Conservation (phyloP, 2,113 vertebrate genomes). For the Cochlearius cochlearius region DNA sequence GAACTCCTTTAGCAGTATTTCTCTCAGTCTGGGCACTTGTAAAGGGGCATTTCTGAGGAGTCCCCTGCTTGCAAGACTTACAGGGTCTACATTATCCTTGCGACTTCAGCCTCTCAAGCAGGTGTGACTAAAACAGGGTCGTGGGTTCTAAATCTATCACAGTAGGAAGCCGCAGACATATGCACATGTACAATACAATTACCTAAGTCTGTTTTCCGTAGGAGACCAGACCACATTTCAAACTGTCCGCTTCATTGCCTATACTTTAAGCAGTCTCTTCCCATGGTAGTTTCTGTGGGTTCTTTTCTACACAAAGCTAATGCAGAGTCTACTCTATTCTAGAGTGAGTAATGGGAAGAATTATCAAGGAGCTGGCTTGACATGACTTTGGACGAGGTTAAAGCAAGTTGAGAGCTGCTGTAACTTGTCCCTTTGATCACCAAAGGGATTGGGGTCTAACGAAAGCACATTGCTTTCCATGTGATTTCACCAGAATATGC, state of each 20-base stretch:
- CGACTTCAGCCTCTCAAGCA: background rate
- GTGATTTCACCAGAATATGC: background rate
- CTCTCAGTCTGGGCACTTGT: background rate
- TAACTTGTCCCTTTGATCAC: background rate
- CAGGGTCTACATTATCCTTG: background rate
- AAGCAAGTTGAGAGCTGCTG: background rate
- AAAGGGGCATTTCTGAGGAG: background rate
- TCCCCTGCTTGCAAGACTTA: background rate
- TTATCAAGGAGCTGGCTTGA: background rate
- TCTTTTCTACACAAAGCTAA: background rate
- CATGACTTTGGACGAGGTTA: background rate
- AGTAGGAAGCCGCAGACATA: background rate
- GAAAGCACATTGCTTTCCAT: background rate
- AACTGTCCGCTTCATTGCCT: background rate
- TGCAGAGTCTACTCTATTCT: background rate
- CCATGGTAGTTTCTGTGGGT: background rate
- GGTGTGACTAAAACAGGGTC: background rate
- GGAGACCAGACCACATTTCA: background rate
- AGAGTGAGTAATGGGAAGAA: background rate
- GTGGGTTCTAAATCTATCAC: background rate
- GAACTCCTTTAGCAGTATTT: background rate
- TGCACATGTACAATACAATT: accelerated
- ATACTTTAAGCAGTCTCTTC: background rate
- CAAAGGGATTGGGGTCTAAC: background rate
- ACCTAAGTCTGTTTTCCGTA: background rate